phyloP scores from a whole-genome alignment of 2,797 vertebrate species.

The Avahi laniger region DNA sequence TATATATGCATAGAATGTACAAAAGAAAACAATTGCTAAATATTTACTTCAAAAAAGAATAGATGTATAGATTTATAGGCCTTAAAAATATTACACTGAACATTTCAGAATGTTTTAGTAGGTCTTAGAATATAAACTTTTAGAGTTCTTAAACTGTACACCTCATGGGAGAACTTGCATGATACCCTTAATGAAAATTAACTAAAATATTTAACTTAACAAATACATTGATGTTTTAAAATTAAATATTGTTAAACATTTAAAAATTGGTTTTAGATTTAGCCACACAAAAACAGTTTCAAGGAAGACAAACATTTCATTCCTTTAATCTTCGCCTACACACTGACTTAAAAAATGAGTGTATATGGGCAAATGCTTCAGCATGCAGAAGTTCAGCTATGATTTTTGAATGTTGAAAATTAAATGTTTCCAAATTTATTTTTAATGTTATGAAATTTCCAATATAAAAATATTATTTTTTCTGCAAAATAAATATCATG shows the following conservation, averaged over 20 bases:
- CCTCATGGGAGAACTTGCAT: not conserved
- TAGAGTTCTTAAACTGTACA: not conserved
- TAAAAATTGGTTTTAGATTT: not conserved
- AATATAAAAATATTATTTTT: not conserved
- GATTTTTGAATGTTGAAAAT: not conserved
- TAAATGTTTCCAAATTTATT: not conserved
- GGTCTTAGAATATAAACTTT: not conserved
- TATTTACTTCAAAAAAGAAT: slow-evolving; percentile 17
- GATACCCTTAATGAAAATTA: not conserved
- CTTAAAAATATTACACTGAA: not conserved
- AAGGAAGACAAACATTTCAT: not conserved
- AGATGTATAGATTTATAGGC: not conserved
- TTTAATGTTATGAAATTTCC: not conserved
- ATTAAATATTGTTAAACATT: not conserved
- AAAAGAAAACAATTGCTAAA: not conserved
- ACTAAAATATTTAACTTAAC: not conserved
- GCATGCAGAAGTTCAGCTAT: not conserved
- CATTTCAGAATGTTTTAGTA: not conserved
- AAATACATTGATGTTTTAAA: not conserved
- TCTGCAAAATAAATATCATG: not conserved
- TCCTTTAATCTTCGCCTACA: not conserved
- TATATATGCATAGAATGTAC: not conserved
- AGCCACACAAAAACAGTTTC: not conserved
- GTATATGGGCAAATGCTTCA: not conserved
- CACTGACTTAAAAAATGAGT: not conserved